Percentiles rank a stretch among this genome's conserved stretches.
phyloP scores from a whole-genome alignment of 2,888 invertebrate species.

The Hartigia nigra region DNA sequence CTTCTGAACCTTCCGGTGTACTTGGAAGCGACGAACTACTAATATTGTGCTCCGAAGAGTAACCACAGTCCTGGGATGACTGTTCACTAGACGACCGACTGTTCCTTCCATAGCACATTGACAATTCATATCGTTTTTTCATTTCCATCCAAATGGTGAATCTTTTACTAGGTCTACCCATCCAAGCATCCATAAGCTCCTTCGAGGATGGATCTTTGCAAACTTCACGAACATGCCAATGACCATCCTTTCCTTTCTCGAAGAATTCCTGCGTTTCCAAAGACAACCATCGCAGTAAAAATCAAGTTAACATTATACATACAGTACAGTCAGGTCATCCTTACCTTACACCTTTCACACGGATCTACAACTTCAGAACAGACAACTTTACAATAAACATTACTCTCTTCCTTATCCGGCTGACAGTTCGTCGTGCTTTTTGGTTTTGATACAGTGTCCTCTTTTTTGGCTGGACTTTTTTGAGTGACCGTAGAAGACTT shows the following conservation, averaged over 20 bases:
- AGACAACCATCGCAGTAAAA: background rate
- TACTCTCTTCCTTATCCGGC: constrained; percentile 48
- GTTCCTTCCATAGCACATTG: constrained; percentile 50
- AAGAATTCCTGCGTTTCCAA: constrained; percentile 36
- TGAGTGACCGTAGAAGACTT: constrained; percentile 30
- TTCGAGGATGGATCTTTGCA: constrained; percentile 47
- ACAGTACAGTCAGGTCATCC: background rate
- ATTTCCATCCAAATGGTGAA: constrained; percentile 59
- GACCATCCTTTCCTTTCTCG: constrained; percentile 39
- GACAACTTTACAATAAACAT: constrained; percentile 31
- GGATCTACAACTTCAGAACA: constrained; percentile 35
- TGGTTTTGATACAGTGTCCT: constrained; percentile 31
- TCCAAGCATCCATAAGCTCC: constrained; percentile 55
- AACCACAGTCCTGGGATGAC: constrained; percentile 84
- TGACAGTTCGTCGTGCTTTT: constrained; percentile 48
- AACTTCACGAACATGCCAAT: constrained; percentile 40
- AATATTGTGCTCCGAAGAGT: constrained; percentile 86
- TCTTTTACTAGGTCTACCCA: constrained; percentile 52
- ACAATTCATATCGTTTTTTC: constrained; percentile 40
- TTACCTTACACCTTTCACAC: constrained; percentile 43
- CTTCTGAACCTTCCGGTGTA: constrained; percentile 90
- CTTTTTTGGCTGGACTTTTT: constrained; percentile 31
- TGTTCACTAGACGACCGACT: constrained; percentile 74
- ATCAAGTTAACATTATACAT: constrained; percentile 14
- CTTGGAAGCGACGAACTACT: constrained; percentile 84